phyloP scores from a whole-genome alignment of 1,140 invertebrate species.

The Bilobella aurantiaca region DNA sequence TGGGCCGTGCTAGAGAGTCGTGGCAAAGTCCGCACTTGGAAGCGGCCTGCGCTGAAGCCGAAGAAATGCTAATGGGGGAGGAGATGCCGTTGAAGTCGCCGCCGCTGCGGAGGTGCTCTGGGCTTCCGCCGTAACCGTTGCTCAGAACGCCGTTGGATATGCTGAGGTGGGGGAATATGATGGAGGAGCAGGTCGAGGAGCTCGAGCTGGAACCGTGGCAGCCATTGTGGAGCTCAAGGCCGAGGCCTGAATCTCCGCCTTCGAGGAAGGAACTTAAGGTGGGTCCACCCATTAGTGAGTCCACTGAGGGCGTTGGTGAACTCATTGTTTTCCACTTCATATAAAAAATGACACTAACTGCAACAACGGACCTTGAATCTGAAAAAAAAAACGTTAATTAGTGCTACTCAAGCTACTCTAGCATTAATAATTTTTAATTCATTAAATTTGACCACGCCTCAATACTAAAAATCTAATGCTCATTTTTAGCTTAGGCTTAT shows the following conservation, averaged over 20 bases:
- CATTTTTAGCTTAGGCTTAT: not conserved
- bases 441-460: not conserved
- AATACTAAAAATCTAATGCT: not conserved
- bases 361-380: not conserved
- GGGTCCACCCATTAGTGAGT: conserved; percentile 76
- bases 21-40: conserved; percentile 70
- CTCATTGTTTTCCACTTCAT: conserved; percentile 45
- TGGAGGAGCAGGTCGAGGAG: conserved; percentile 47
- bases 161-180: conserved; percentile 64
- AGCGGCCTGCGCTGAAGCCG: conserved; percentile 33
- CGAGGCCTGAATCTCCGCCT: conserved; percentile 30
- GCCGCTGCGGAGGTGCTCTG: conserved; percentile 39
- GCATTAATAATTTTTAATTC: not conserved
- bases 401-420: no score
- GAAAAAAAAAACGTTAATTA: not conserved
- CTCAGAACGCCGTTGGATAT: conserved; percentile 37
- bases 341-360: not conserved
- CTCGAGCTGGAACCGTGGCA: conserved; percentile 40
- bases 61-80: conserved; percentile 20
- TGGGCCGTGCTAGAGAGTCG: conserved; percentile 59
- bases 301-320: conserved; percentile 76
- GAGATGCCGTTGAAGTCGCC: conserved; percentile 23
- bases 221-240: conserved; percentile 28
- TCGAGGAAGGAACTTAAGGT: conserved; percentile 72
- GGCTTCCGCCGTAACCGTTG: conserved; percentile 23